These are phyloP conservation scores for Lycaena phlaeas DNA, from an alignment of 2,888 invertebrate genomes.

Conservation along the genomic window DNA sequence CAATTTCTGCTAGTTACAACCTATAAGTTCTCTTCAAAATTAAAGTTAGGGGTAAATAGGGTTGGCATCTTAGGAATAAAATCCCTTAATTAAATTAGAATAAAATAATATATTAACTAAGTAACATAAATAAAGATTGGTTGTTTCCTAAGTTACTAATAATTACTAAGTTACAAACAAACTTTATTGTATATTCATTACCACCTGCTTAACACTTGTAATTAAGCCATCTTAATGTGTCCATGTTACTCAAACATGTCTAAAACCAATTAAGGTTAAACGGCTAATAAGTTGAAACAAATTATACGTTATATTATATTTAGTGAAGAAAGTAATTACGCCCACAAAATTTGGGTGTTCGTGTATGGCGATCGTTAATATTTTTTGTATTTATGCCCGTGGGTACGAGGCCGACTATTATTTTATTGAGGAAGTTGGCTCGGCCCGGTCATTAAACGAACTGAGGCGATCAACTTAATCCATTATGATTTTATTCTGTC, in stretches of 20 bases:
- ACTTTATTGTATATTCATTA: not conserved
- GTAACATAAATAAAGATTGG: no score
- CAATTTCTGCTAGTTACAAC: no score
- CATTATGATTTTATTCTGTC: slow-evolving; percentile 66
- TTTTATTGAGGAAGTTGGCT: slow-evolving; percentile 67
- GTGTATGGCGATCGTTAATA: slow-evolving; percentile 23
- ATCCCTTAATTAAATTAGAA: no score
- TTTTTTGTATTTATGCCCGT: slow-evolving; percentile 23
- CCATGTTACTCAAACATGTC: not conserved
- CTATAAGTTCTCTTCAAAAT: no score
- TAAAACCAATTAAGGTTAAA: not conserved
- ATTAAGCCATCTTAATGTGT: not conserved
- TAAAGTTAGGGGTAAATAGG: no score
- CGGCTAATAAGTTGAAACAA: not conserved
- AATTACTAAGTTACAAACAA: not conserved
- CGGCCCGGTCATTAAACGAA: slow-evolving; percentile 56
- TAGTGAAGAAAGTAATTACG: slow-evolving; percentile 6
- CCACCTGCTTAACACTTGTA: not conserved
- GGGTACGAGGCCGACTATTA: slow-evolving; percentile 34
- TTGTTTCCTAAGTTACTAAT: no score
- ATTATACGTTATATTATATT: slow-evolving; percentile 4
- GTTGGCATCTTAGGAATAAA: no score
- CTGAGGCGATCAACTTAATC: slow-evolving; percentile 58
- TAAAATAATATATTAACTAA: no score
- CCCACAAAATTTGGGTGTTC: slow-evolving; percentile 19